Percentiles rank a stretch among this genome's conserved stretches.
These are phyloP conservation scores for Agraylea sexmaculata DNA, from an alignment of 1,140 invertebrate genomes.

Conservation along the genomic window DNA sequence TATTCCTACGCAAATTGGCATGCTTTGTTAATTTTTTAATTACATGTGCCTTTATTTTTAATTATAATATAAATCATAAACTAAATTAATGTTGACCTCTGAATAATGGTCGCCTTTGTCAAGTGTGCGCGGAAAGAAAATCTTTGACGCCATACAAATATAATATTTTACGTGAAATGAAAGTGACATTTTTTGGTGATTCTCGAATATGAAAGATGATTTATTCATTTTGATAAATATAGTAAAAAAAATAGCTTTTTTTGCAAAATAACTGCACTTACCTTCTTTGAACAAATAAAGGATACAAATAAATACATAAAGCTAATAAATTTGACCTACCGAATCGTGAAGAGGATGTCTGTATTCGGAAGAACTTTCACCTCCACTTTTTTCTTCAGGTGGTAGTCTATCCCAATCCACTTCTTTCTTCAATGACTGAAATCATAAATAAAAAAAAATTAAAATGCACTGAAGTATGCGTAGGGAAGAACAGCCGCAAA, in stretches of 20 bases:
- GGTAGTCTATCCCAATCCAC: constrained; percentile 66
- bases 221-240: no score
- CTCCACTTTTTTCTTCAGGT: constrained; percentile 63
- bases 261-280: not conserved
- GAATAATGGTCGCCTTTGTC: no score
- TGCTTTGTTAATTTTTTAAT: no score
- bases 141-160: no score
- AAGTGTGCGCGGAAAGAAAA: no score
- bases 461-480: constrained; percentile 11
- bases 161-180: no score
- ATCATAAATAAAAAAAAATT: constrained; percentile 24
- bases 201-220: no score
- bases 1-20: no score
- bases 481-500: not conserved
- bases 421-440: constrained; percentile 79
- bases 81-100: no score
- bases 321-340: constrained; percentile 47
- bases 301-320: constrained; percentile 13
- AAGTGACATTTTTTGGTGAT: no score
- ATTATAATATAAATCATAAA: no score
- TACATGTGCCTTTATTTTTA: no score
- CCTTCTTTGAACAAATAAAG: constrained; percentile 10
- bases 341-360: constrained; percentile 63
- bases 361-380: constrained; percentile 65
- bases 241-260: constrained; percentile 25